Percentiles rank a stretch among this genome's conserved stretches.
Evolutionary conservation across 2,797 vertebrate genomes (phyloP).

Genomic region (Phalloptychus januarius): DNA sequence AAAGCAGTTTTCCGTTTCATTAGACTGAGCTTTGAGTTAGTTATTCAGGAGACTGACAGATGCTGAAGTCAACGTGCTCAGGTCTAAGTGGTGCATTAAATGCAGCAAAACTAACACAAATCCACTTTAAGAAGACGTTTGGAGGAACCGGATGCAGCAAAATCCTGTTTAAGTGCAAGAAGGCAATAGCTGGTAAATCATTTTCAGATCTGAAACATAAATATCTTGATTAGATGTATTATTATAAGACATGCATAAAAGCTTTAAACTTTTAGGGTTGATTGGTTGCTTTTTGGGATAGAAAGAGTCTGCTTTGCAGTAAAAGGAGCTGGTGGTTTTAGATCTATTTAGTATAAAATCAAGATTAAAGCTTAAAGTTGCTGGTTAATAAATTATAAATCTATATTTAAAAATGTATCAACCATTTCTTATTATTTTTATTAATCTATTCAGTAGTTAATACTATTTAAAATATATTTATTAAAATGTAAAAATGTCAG

Average conservation of each 20-base stretch:
- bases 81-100: constrained; percentile 24
- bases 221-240: neutral
- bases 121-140: neutral
- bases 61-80: constrained; percentile 16
- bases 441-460: no score
- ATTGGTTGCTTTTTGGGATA: neutral
- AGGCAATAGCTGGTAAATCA: neutral
- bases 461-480: no score
- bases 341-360: neutral
- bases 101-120: constrained; percentile 6
- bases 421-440: no score
- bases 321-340: no score
- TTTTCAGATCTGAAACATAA: neutral
- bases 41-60: constrained; percentile 30
- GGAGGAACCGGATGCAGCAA: neutral
- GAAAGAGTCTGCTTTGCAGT: neutral
- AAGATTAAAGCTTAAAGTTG: no score
- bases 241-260: neutral
- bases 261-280: neutral
- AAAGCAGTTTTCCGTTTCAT: constrained; percentile 46
- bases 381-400: no score
- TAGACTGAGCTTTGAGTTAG: constrained; percentile 30
- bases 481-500: no score
- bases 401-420: no score
- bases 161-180: neutral